Evolutionary conservation across 2,113 vertebrate species (phyloP), one percentile per base, ranked within the genome.

Genomic region (Chaetops frenatus): DNA sequence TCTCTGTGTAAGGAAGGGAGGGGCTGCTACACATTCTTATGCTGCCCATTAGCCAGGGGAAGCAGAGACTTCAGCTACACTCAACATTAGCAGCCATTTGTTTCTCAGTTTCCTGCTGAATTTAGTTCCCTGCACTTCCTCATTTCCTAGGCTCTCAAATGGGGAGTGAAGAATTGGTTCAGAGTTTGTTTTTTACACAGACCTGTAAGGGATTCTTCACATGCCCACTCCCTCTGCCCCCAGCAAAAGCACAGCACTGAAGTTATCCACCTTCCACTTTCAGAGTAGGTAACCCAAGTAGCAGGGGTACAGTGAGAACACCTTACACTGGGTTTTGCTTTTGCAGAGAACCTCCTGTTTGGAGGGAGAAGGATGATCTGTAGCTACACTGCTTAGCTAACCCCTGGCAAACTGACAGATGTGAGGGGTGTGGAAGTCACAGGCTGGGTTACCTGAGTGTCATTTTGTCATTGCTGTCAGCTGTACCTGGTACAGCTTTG

Each of bases 241-340:
- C 45, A 62, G 40, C 15, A 85, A 24, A 60, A 81, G 70, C 71
- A 22, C n/a, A 56, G 24, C 61, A 58, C 53, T 66, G 56, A 61
- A 24, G 60, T 65, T 28, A 15, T 0, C 1, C 0, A 64, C n/a
- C 33, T 24, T 74, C 17, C 33, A 7, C 44, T 64, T 62, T 29
- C 47, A 35, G 65, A 40, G 33, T 0, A 35, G 35, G 61, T n/a
- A 31, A 23, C 42, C 15, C 48, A 48, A 27, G 35, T 5, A 57
- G 31, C 28, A 72, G 45, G 20, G 42, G 11, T 45, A 10, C 31
- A 40, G 15, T 1, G 25, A 62, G 56, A 91, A 38, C 9, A 3
- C 17, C 28, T 70, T 7, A 45, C 10, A 1, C n/a, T 61, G 33
- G 14, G 15, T 73, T 73, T 70, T 57, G 56, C 33, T 86, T 83